Evolutionary conservation across 2,888 invertebrate species (phyloP).

Genomic region (Drosophila rellima): DNA sequence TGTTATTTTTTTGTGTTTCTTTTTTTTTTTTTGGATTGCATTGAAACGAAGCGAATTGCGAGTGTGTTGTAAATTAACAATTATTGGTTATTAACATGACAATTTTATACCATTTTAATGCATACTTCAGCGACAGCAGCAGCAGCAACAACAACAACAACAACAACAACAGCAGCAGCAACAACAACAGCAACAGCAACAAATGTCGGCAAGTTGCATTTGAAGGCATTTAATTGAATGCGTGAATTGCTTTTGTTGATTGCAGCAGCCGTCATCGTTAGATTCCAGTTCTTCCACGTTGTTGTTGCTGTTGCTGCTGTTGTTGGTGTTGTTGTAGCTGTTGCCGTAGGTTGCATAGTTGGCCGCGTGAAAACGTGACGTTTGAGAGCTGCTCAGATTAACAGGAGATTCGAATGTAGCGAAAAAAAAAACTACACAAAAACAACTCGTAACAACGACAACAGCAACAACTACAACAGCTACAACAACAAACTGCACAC

Average conservation of each 20-base stretch:
- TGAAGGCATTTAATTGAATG: constrained; percentile 82
- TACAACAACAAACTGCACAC: constrained; percentile 42
- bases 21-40: constrained; percentile 22
- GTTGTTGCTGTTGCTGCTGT: constrained; percentile 19
- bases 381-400: constrained; percentile 77
- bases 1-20: constrained; percentile 5
- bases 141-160: constrained; percentile 27
- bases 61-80: constrained; percentile 84
- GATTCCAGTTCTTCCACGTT: constrained; percentile 56
- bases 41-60: constrained; percentile 48
- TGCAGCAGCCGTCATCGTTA: constrained; percentile 68
- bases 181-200: constrained; percentile 34
- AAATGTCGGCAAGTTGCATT: constrained; percentile 78
- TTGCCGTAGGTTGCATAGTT: constrained; percentile 66
- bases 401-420: constrained; percentile 76
- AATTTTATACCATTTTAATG: constrained; percentile 84
- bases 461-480: constrained; percentile 22
- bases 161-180: constrained; percentile 40
- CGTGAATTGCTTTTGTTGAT: constrained; percentile 81
- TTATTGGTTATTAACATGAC: constrained; percentile 84
- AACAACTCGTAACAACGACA: constrained; percentile 49
- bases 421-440: constrained; percentile 29
- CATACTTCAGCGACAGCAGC: constrained; percentile 61
- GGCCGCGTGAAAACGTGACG: constrained; percentile 85
- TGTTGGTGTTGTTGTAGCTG: constrained; percentile 50